Evolutionary conservation across 2,113 vertebrate genomes (phyloP), one percentile per base, ranked within the genome.

Genomic region (Anthoscopus minutus): DNA sequence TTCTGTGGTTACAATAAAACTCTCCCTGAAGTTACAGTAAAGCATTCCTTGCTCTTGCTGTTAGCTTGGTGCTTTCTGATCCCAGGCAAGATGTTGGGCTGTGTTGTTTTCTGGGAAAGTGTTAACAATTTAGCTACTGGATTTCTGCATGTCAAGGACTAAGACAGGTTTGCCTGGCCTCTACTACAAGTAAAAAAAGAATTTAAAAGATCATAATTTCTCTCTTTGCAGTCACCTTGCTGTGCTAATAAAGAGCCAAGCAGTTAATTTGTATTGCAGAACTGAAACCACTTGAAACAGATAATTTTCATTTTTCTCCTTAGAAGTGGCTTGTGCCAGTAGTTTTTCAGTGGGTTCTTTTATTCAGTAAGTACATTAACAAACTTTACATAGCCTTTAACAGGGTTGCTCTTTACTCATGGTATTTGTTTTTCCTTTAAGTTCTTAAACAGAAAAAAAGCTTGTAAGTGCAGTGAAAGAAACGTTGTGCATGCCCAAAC

Each of bases 301-400:
- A 18, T 40, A 0, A 7, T 4, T 27, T 18, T 33, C 11, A 15
- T 42, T 31, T n/a, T 60, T 25, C 4, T 67, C 4, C 3, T 61
- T 38, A 4, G 1, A n/a, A 70, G 27, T n/a, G 10, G 28, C 50
- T 69, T 66, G 10, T 69, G 25, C 23, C 33, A 42, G 3, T 56
- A 54, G 19, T 12, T 38, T 64, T 64, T 54, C 2, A 5, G 1
- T 65, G 20, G 5, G 3, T 76, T 91, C 22, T 86, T 70, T 25
- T 4, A 25, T 13, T 54, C 47, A 24, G 10, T 42, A 47, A 16
- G 20, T 15, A 10, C 16, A 7, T 45, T 42, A 57, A 25, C 19
- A 50, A 80, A 70, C 18, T 3, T 15, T 64, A 65, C 4, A 2
- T 27, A 60, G 12, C 19, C 8, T 38, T 74, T 13, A 54, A 17